phyloP scores from a whole-genome alignment of 2,113 vertebrate species.

The Columba janthina region DNA sequence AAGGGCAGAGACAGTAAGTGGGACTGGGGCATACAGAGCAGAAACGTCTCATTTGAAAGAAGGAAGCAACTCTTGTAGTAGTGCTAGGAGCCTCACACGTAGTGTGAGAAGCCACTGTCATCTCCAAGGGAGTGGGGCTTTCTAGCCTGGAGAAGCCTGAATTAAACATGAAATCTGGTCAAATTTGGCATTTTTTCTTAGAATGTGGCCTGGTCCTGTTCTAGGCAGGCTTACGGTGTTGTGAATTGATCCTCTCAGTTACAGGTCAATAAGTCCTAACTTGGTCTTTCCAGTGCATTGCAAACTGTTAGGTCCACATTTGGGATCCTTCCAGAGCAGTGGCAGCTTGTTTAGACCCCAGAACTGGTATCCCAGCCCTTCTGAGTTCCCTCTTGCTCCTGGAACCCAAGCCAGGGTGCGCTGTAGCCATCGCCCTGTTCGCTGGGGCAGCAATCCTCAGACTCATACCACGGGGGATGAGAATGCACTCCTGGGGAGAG shows the following conservation, averaged over 20 bases:
- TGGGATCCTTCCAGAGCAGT: background rate
- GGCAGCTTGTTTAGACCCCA: background rate
- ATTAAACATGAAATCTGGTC: background rate
- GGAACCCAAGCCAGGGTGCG: background rate
- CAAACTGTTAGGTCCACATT: background rate
- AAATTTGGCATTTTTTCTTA: background rate
- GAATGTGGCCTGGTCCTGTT: background rate
- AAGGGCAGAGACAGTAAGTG: background rate
- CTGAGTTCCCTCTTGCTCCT: background rate
- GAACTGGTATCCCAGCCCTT: background rate
- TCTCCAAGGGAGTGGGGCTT: background rate
- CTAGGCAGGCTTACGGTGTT: background rate
- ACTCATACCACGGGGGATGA: rapidly evolving
- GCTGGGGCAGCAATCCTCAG: background rate
- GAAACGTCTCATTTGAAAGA: background rate
- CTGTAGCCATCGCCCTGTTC: background rate
- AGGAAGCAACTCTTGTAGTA: background rate
- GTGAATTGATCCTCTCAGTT: background rate
- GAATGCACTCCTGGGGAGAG: background rate
- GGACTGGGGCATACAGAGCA: background rate
- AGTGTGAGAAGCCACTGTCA: background rate
- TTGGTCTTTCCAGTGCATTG: background rate
- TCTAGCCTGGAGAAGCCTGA: background rate
- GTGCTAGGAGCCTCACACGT: background rate
- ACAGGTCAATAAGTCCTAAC: background rate